Evolutionary conservation across 2,888 invertebrate species (phyloP), one percentile per base, ranked within the genome.

Genomic region (Parascotia fuliginaria): DNA sequence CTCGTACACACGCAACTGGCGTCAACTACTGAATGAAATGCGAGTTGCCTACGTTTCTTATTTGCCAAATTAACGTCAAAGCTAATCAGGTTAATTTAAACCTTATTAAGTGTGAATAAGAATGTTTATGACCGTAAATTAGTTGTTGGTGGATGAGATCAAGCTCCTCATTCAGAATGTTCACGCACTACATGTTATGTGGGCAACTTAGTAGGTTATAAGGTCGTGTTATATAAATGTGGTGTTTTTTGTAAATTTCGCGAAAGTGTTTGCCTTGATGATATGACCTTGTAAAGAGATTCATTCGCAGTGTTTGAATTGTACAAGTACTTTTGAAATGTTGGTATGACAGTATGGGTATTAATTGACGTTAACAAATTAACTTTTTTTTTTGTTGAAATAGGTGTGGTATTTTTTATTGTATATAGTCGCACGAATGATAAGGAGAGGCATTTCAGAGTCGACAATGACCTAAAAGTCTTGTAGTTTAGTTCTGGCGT

Each of bases 111-210:
- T 19, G 2, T 19, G 2, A 19, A 53, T 69, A 78, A 61, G 55
- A 58, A 29, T 31, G 24, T 32, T 9, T 31, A 12, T 15, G 31
- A 48, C 33, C 39, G 70, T 38, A 67, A 32, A 51, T 24, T 24
- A 36, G 15, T 38, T 55, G 65, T 55, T 49, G 40, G 43, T 43
- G 51, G 73, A 74, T 67, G 75, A 71, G 78, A 80, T 76, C 69
- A 73, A 68, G 74, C 70, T 75, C 71, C 74, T 80, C 79, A 81
- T 81, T 81, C 75, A 81, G 60, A 56, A 72, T 65, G 77, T 87
- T 85, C 85, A 88, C 89, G 89, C 87, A 87, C 88, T 80, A 83
- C 62, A 87, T 85, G 77, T 72, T 77, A 77, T 76, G 80, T 75
- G 74, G 76, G 70, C 73, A 75, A 77, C 73, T 74, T 76, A 83